A percentile compares a stretch with the other conserved stretches of the same genome.
Conservation (phyloP, 2,888 invertebrate species). For the Cryptus viduatorius region DNA sequence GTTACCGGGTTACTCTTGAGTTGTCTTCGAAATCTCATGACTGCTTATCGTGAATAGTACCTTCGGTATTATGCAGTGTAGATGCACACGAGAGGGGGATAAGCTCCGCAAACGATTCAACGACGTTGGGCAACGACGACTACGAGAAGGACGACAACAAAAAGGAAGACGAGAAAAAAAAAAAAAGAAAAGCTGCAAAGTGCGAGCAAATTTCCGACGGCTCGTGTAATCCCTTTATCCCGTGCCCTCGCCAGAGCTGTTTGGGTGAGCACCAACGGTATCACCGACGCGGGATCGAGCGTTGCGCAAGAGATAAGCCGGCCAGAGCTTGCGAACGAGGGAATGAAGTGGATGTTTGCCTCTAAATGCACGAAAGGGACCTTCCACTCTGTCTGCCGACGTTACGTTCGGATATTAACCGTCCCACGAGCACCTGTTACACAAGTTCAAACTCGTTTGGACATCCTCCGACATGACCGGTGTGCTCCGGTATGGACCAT, state of each 20-base stretch:
- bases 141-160: not conserved
- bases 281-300: constrained; percentile 58
- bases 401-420: constrained; percentile 58
- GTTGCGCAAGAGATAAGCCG: constrained; percentile 66
- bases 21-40: not conserved
- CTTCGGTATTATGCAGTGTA: not conserved
- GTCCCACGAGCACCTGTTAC: constrained; percentile 65
- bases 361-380: constrained; percentile 65
- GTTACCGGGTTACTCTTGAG: not conserved
- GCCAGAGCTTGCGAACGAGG: constrained; percentile 64
- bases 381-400: constrained; percentile 33
- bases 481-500: not conserved
- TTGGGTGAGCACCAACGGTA: constrained; percentile 40
- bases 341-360: constrained; percentile 67
- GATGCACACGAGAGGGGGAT: not conserved
- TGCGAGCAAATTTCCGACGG: constrained; percentile 64
- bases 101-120: constrained; percentile 7
- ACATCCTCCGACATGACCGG: constrained; percentile 32
- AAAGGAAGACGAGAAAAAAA: constrained; percentile 16
- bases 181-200: constrained; percentile 48
- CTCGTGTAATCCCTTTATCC: constrained; percentile 64
- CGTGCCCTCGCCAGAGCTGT: constrained; percentile 25
- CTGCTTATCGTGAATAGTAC: not conserved
- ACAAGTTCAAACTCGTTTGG: constrained; percentile 57
- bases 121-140: constrained; percentile 12